These are phyloP conservation scores for Heliconius nattereri DNA, from an alignment of 1,140 invertebrate genomes.

Conservation along the genomic window DNA sequence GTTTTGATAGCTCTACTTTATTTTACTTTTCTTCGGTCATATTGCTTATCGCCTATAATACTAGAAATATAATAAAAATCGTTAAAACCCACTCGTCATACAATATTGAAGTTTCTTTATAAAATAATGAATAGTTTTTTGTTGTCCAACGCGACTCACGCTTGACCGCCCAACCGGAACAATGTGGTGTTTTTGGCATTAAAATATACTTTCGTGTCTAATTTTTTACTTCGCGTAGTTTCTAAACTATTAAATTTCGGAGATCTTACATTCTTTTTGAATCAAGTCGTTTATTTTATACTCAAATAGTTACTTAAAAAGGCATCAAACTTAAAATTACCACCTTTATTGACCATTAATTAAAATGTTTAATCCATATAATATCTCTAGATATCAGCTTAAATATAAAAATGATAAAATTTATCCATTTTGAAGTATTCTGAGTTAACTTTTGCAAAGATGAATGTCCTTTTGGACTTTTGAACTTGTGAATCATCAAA, in stretches of 20 bases:
- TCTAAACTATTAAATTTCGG: conserved; percentile 27
- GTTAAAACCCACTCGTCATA: conserved; percentile 14
- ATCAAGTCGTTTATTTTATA: background rate
- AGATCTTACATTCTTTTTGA: background rate
- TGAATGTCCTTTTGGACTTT: conserved; percentile 52
- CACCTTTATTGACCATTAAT: background rate
- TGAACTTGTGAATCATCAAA: conserved; percentile 56
- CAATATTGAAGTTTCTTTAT: conserved; percentile 36
- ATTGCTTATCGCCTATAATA: background rate
- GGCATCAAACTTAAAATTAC: background rate
- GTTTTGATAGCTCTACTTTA: background rate
- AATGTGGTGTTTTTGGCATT: conserved; percentile 32
- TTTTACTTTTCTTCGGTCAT: background rate
- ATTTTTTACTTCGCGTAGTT: conserved; percentile 26
- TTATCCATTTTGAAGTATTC: background rate
- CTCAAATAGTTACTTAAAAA: background rate
- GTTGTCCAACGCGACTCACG: conserved; percentile 42
- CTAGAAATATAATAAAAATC: background rate
- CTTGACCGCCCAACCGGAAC: conserved; percentile 35
- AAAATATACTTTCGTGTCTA: conserved; percentile 34
- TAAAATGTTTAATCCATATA: background rate
- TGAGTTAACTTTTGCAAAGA: conserved; percentile 48
- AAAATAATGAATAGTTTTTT: conserved; percentile 50
- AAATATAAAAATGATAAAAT: background rate
- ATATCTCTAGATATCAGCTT: background rate